phyloP scores from a whole-genome alignment of 2,797 vertebrate genomes.

The Enteromius unitaeniatus region DNA sequence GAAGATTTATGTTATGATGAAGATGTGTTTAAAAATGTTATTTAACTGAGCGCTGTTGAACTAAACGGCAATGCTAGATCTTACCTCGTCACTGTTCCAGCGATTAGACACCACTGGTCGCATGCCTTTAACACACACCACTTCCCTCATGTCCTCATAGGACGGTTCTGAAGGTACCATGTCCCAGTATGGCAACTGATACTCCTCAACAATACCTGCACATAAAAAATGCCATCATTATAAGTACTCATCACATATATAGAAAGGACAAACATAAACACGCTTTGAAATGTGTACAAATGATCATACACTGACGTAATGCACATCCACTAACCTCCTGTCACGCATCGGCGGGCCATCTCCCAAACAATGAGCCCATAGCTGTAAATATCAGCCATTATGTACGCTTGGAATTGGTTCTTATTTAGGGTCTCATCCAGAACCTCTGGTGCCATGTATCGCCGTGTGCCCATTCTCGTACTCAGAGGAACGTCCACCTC shows the following conservation, averaged over 20 bases:
- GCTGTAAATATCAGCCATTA: constrained; percentile 99
- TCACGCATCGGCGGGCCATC: constrained; percentile 92
- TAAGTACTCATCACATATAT: neutral
- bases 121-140: constrained; percentile 92
- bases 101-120: constrained; percentile 92
- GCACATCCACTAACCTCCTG: constrained; percentile 82
- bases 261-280: neutral
- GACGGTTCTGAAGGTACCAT: constrained; percentile 93
- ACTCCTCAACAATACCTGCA: constrained; percentile 94
- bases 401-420: constrained; percentile 95
- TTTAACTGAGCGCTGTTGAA: neutral
- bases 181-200: constrained; percentile 94
- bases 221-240: neutral
- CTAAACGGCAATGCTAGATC: neutral
- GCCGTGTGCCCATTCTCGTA: constrained; percentile 90
- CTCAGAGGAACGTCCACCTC: constrained; percentile 95
- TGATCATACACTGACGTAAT: neutral
- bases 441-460: constrained; percentile 97
- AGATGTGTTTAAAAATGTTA: neutral
- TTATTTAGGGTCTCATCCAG: constrained; percentile 94
- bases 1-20: neutral
- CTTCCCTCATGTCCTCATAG: constrained; percentile 96
- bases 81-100: constrained; percentile 97
- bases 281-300: neutral
- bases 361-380: constrained; percentile 95